Evolutionary conservation across 2,113 vertebrate genomes (phyloP).

Genomic region (Grammomys dolichurus): DNA sequence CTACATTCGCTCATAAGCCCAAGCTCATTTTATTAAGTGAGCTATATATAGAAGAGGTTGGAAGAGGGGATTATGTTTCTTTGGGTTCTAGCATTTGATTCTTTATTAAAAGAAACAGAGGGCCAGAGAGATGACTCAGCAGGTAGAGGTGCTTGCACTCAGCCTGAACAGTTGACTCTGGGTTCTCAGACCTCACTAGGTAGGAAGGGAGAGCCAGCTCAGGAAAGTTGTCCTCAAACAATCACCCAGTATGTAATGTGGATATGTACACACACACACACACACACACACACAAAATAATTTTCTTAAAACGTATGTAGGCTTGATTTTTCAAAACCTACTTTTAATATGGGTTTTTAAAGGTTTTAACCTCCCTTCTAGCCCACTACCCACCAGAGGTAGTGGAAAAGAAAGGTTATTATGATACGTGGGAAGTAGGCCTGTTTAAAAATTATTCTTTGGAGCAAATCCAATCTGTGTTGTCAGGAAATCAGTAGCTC

Average conservation of each 20-base stretch:
- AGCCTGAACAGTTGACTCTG: not conserved
- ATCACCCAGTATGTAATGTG: not conserved
- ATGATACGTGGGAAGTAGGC: too few relatives aligned
- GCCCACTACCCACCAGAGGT: too few relatives aligned
- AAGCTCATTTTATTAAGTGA: not conserved
- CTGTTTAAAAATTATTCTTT: too few relatives aligned
- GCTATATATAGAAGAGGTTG: not conserved
- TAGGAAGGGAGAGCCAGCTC: not conserved
- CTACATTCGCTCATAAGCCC: not conserved
- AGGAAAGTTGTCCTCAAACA: not conserved
- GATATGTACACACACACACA: fast-evolving
- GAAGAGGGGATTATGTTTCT: not conserved
- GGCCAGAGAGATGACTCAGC: not conserved
- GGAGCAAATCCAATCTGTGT: too few relatives aligned
- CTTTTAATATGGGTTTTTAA: too few relatives aligned
- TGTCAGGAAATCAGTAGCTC: too few relatives aligned
- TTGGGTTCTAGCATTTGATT: not conserved
- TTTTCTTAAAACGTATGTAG: too few relatives aligned
- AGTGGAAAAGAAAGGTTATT: too few relatives aligned
- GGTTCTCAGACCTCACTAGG: not conserved
- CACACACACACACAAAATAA: not conserved
- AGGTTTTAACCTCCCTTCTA: too few relatives aligned
- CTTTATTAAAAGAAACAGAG: conserved; percentile 35
- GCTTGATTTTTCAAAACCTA: too few relatives aligned
- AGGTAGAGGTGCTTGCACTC: not conserved